A percentile compares a stretch with the other conserved stretches of the same genome.
These are phyloP conservation scores for Holcopasites calliopsidis DNA, from an alignment of 1,140 invertebrate genomes.

Conservation along the genomic window DNA sequence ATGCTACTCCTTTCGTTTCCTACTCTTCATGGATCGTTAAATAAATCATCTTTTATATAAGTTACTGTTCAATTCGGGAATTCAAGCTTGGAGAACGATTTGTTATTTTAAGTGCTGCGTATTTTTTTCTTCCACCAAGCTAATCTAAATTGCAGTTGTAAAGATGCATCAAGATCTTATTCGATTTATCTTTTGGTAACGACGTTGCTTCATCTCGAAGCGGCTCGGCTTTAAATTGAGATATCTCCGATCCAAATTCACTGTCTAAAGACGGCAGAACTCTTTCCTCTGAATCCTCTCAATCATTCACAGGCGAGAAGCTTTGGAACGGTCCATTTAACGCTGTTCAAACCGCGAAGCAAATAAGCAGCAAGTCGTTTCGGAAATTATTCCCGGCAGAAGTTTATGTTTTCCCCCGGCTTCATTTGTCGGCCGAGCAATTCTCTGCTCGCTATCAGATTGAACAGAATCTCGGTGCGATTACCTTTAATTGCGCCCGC, in stretches of 20 bases:
- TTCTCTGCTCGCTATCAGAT: not conserved
- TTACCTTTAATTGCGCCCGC: not conserved
- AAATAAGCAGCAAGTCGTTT: not conserved
- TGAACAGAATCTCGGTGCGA: not conserved
- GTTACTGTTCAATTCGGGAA: not conserved
- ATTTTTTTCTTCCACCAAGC: not conserved
- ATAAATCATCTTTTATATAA: too few relatives aligned
- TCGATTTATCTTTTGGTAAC: conserved; percentile 5
- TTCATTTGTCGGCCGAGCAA: not conserved
- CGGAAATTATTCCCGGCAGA: not conserved
- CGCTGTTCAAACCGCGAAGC: too few relatives aligned
- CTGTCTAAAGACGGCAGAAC: too few relatives aligned
- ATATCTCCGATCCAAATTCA: not conserved
- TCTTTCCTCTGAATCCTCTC: too few relatives aligned
- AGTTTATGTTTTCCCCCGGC: not conserved
- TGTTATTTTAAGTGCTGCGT: not conserved
- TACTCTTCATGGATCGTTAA: too few relatives aligned
- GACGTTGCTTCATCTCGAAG: not conserved
- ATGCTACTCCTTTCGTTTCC: too few relatives aligned
- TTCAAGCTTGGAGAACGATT: not conserved
- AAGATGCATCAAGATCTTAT: not conserved
- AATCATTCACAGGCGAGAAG: too few relatives aligned
- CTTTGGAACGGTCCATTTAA: too few relatives aligned
- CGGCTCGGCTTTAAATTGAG: too few relatives aligned
- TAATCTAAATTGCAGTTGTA: conserved; percentile 44